A percentile compares a stretch with the other conserved stretches of the same genome.
phyloP scores from a whole-genome alignment of 2,113 vertebrate species.

The Caranx melampygus region DNA sequence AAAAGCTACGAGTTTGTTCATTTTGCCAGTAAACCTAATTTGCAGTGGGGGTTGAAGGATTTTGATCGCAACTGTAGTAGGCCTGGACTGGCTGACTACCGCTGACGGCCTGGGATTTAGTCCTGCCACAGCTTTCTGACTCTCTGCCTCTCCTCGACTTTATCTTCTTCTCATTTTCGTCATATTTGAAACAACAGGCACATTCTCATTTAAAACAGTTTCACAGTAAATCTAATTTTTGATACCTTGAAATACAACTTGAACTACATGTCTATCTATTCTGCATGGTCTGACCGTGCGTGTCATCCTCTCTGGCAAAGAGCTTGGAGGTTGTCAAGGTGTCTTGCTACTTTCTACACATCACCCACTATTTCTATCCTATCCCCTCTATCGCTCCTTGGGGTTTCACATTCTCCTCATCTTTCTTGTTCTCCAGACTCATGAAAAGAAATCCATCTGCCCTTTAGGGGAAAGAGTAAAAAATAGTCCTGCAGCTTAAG shows the following conservation, averaged over 20 bases:
- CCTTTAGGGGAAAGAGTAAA: slow-evolving; percentile 74
- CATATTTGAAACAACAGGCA: background rate
- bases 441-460: slow-evolving; percentile 79
- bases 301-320: slow-evolving; percentile 33
- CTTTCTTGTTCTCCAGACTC: slow-evolving; percentile 70
- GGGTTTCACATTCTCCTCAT: slow-evolving; percentile 69
- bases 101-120: slow-evolving; percentile 19
- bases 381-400: slow-evolving; percentile 53
- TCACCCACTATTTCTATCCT: slow-evolving; percentile 50
- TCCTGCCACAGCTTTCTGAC: slow-evolving; percentile 14
- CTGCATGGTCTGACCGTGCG: background rate
- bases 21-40: too few relatives aligned
- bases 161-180: background rate
- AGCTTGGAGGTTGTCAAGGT: slow-evolving; percentile 43
- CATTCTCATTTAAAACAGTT: background rate
- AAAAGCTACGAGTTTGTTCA: too few relatives aligned
- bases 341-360: slow-evolving; percentile 46
- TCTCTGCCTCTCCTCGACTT: background rate
- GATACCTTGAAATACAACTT: background rate
- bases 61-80: background rate
- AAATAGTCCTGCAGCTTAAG: slow-evolving; percentile 69
- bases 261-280: background rate
- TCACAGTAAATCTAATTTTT: background rate
- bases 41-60: too few relatives aligned
- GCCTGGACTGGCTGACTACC: slow-evolving; percentile 19